Percentiles rank a stretch among this genome's conserved stretches.
Conservation (phyloP, 2,797 vertebrate genomes). For the Danio kyathit region DNA sequence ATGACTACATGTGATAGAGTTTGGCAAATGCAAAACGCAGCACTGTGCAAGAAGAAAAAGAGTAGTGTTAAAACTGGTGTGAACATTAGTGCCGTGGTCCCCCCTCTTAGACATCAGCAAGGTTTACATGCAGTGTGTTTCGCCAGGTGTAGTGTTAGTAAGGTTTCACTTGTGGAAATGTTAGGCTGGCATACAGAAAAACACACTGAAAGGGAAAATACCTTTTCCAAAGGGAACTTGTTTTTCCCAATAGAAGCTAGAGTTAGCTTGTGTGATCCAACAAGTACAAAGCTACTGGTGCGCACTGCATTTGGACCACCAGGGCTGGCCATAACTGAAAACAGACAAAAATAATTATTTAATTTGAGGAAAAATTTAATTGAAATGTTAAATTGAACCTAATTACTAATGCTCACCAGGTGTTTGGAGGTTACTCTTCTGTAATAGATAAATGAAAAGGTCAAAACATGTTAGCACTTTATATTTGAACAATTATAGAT, state of each 20-base stretch:
- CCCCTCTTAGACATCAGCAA: not conserved
- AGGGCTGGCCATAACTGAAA: slow-evolving; percentile 89
- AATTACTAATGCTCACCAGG: slow-evolving; percentile 82
- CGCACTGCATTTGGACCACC: slow-evolving; percentile 91
- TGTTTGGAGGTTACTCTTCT: slow-evolving; percentile 90
- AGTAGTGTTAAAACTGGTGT: slow-evolving; percentile 6
- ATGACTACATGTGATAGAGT: slow-evolving; percentile 53
- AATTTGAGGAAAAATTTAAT: not conserved
- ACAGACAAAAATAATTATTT: slow-evolving; percentile 31
- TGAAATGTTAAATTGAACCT: not conserved
- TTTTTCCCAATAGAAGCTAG: slow-evolving; percentile 86
- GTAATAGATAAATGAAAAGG: slow-evolving; percentile 49
- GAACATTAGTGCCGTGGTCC: slow-evolving; percentile 1
- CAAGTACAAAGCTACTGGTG: slow-evolving; percentile 89
- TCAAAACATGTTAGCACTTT: not conserved
- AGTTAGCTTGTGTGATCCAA: slow-evolving; percentile 89
- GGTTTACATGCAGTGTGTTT: not conserved
- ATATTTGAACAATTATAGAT: not conserved
- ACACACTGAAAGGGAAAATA: slow-evolving; percentile 65
- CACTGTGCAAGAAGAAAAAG: slow-evolving; percentile 13
- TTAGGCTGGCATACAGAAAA: not conserved
- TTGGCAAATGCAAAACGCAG: slow-evolving; percentile 18
- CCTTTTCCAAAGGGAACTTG: slow-evolving; percentile 92
- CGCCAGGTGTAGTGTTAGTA: slow-evolving; percentile 13
- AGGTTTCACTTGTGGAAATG: not conserved